Evolutionary conservation across 2,797 vertebrate species (phyloP).

Genomic region (Peromyscus eremicus): DNA sequence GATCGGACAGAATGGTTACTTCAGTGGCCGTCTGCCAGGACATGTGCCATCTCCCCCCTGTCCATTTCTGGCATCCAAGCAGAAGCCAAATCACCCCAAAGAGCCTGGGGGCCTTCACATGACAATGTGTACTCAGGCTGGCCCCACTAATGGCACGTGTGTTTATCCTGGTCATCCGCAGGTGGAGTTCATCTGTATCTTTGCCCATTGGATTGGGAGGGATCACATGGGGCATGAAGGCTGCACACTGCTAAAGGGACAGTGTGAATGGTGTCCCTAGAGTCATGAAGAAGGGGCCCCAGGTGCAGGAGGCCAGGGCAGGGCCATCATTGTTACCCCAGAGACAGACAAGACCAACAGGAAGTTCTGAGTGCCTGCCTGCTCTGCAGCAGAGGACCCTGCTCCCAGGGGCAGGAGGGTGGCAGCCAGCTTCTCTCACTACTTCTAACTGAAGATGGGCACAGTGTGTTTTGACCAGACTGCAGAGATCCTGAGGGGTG

Average conservation of each 20-base stretch:
- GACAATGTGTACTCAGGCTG: background rate
- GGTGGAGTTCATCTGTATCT: background rate
- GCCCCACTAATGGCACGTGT: too few relatives aligned
- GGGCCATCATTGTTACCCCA: background rate
- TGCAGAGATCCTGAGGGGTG: background rate
- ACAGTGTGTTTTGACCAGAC: background rate
- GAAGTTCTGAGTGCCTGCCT: accelerated
- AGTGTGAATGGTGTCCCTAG: background rate
- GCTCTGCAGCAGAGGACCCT: background rate
- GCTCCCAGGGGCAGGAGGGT: background rate
- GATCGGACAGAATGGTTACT: background rate
- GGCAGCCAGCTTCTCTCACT: background rate
- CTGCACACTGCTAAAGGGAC: background rate
- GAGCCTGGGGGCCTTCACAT: background rate
- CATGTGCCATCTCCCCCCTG: background rate
- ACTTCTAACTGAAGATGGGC: background rate
- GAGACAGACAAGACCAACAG: background rate
- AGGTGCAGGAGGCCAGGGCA: background rate
- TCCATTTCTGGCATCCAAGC: background rate
- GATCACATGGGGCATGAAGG: background rate
- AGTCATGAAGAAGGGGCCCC: background rate
- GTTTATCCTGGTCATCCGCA: background rate
- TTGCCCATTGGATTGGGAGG: background rate
- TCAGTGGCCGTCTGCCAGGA: background rate
- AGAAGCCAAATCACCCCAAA: background rate